Percentiles rank a stretch among this genome's conserved stretches.
Evolutionary conservation across 2,888 invertebrate species (phyloP).

Genomic region (Timema cristinae): DNA sequence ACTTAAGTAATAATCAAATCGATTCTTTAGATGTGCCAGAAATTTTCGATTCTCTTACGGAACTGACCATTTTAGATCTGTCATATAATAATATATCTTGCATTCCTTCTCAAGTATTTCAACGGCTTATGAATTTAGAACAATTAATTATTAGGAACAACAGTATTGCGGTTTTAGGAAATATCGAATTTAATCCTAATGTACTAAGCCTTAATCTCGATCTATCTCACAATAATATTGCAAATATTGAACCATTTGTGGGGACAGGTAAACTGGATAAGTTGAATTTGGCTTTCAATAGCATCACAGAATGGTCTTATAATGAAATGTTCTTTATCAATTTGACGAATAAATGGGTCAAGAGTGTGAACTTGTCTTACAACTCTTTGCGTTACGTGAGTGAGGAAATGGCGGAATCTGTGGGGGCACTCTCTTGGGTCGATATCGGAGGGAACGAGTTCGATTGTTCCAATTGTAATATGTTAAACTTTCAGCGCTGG

Average conservation of each 20-base stretch:
- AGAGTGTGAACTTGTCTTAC: constrained; percentile 20
- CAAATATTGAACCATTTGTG: background rate
- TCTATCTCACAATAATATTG: constrained; percentile 22
- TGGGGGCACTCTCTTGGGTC: constrained; percentile 10
- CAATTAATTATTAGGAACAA: background rate
- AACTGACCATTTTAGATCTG: background rate
- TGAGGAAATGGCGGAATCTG: background rate
- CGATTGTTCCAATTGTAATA: constrained; percentile 22
- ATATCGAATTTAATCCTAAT: background rate
- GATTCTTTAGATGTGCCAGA: too few relatives aligned
- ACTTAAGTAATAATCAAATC: too few relatives aligned
- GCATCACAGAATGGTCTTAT: constrained; percentile 1
- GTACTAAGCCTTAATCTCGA: constrained; percentile 11
- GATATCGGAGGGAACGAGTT: constrained; percentile 25
- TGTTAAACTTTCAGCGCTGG: constrained; percentile 19
- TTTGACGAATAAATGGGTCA: constrained; percentile 15
- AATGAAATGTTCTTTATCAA: background rate
- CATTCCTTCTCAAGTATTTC: constrained; percentile 14
- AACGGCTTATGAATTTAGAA: background rate
- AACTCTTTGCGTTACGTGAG: constrained; percentile 17
- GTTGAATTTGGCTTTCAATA: constrained; percentile 12
- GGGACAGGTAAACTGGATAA: background rate
- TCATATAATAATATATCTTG: background rate
- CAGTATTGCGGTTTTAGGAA: background rate
- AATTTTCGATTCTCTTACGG: background rate